Evolutionary conservation across 2,113 vertebrate species (phyloP), one percentile per base, ranked within the genome.

Genomic region (Chlamydotis undulata): DNA sequence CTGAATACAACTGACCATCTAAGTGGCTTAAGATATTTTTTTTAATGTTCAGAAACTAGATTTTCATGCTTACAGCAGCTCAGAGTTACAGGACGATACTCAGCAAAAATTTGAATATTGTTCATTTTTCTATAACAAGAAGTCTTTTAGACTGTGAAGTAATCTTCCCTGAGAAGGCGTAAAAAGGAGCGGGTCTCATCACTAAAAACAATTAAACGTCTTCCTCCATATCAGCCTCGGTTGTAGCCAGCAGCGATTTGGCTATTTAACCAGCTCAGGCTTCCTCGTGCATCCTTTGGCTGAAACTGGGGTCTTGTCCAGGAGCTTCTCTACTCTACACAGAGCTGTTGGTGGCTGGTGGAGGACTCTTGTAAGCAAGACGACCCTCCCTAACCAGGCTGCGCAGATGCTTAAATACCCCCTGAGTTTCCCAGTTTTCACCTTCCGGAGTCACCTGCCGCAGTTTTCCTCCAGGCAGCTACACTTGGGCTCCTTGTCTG

Each of bases 391-490:
- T 37, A 7, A 11, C 6, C 31, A 8, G 47, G 31, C 1, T 26
- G 8, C 1, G 14, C 45, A 31, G 45, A 4, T 57, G 4, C 53
- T 37, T 53, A 4, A n/a, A 14, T 16, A 39, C 22, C 29, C 14
- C 1, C 15, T 19, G 1, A 33, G 26, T 80, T 81, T 25, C 5
- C 22, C 31, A 1, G 7, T 25, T 47, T 59, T 53, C 57, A 19
- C 31, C 43, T 49, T 37, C 39, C 4, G 0, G 14, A 29, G 43
- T n/a, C n/a, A 29, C 1, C 1, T 5, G 17, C 16, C 21, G 2
- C 12, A 8, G 29, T 6, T 65, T 55, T 74, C 60, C 63, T 45
- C 60, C 0, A 1, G n/a, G 4, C 69, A 61, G 69, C 74, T 10
- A 1, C 56, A 1, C 24, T 24, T 37, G 52, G 45, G 3, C 35